Evolutionary conservation across 2,888 invertebrate genomes (phyloP), one percentile per base, ranked within the genome.

Genomic region (Argyresthia albistria): DNA sequence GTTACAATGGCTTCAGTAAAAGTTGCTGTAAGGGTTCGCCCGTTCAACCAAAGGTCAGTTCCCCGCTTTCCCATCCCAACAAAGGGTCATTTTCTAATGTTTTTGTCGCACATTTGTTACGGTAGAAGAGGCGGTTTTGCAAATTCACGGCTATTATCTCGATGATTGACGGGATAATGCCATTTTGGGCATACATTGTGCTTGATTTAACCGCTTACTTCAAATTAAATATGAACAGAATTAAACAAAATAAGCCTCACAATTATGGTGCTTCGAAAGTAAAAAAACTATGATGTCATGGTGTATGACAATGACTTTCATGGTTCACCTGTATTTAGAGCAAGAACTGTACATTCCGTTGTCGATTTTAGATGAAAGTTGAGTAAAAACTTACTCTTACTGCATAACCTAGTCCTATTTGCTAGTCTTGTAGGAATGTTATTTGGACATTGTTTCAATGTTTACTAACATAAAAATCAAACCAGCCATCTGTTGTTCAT

Each of bases 1-100:
- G 81, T 80, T 76, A 88, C 71, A 82, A 95, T 96, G 96, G 96
- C 96, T 73, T 96, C 96, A 67, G 93, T 97, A 70, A 95, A 95
- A 90, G 96, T 96, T 75, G 96, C 95, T 70, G 95, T 95, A 66
- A 91, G 95, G 89, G 95, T 95, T 83, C 92, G 95, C 76, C 95
- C 95, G 81, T 95, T 95, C 86, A 95, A 95, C 88, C 91, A 93
- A 86, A 94, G 95, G 95, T 95, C 51, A 37, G 8, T 39, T 45
- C 59, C n/a, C n/a, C 56, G 48, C 56, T 36, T 54, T 53, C 56
- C 58, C 58, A 56, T 36, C 54, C 59, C 64, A 63, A 56, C 53
- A 55, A 58, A 59, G 25, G 53, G 3, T 35, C 15, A 35, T 36
- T 46, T 49, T 50, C 1, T 14, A 43, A 42, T 50, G 35, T 53